A percentile compares a stretch with the other conserved stretches of the same genome.
These are phyloP conservation scores for Salminus brasiliensis DNA, from an alignment of 2,113 vertebrate species.

Conservation along the genomic window DNA sequence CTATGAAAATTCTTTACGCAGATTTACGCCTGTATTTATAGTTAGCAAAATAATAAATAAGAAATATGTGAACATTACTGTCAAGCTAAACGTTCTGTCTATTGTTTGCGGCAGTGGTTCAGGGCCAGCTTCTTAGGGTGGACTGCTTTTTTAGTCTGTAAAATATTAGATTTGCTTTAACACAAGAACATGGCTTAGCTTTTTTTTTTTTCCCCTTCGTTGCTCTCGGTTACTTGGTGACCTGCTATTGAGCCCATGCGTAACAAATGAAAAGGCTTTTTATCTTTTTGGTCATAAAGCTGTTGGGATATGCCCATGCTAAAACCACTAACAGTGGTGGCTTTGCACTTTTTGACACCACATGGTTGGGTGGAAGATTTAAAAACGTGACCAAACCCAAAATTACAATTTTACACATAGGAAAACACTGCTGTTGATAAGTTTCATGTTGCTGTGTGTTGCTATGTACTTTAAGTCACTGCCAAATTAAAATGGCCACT, in stretches of 20 bases:
- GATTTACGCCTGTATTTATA: conserved; percentile 54
- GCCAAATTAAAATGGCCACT: conserved; percentile 47
- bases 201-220: no score
- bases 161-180: conserved; percentile 33
- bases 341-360: conserved; percentile 75
- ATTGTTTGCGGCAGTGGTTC: background rate
- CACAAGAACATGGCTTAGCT: conserved; percentile 8
- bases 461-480: conserved; percentile 53
- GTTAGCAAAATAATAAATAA: conserved; percentile 64
- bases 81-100: conserved; percentile 60
- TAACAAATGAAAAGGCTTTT: conserved; percentile 66
- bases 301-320: conserved; percentile 66
- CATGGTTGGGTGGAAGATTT: conserved; percentile 72
- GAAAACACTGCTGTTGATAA: conserved; percentile 61
- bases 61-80: conserved; percentile 64
- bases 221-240: conserved; percentile 71
- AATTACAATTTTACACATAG: conserved; percentile 70
- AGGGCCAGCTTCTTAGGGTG: background rate
- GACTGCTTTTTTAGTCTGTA: conserved; percentile 16
- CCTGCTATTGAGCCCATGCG: conserved; percentile 67
- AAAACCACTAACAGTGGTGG: conserved; percentile 75
- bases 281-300: conserved; percentile 71
- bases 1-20: conserved; percentile 54
- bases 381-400: conserved; percentile 70
- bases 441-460: conserved; percentile 48